Conservation (phyloP, 2,797 vertebrate species). For the Manis pentadactyla region DNA sequence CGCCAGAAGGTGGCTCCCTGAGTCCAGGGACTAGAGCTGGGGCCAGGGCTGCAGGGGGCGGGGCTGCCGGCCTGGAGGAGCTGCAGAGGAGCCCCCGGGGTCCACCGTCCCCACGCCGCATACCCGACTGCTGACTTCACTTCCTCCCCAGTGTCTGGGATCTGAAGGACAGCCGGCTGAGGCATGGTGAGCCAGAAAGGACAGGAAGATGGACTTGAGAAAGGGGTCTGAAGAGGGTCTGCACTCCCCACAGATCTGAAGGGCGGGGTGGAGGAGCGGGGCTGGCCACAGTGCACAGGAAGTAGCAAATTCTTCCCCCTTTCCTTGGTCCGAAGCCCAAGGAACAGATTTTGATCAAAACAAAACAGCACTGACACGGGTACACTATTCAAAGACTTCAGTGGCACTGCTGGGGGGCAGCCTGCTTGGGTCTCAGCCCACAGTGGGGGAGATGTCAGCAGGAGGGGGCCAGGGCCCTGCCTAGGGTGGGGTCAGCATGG, state of each 20-base stretch:
- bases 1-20: conserved; percentile 81
- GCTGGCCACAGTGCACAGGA: fast-evolving
- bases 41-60: background rate
- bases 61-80: fast-evolving
- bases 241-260: background rate
- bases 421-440: background rate
- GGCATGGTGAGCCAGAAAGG: background rate
- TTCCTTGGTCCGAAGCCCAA: conserved; percentile 49
- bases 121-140: conserved; percentile 56
- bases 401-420: background rate
- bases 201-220: background rate
- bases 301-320: background rate
- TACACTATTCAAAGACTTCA: conserved; percentile 23
- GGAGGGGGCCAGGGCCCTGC: background rate
- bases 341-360: conserved; percentile 59
- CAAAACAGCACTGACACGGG: background rate
- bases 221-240: background rate
- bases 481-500: background rate
- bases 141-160: conserved; percentile 55
- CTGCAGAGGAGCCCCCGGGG: background rate
- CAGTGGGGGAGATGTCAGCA: fast-evolving
- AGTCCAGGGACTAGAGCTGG: background rate
- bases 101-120: background rate
- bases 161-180: background rate
- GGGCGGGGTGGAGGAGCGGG: background rate